Percentiles rank a stretch among this genome's conserved stretches.
Evolutionary conservation across 2,113 vertebrate genomes (phyloP).

Genomic region (Saguinus imperator): DNA sequence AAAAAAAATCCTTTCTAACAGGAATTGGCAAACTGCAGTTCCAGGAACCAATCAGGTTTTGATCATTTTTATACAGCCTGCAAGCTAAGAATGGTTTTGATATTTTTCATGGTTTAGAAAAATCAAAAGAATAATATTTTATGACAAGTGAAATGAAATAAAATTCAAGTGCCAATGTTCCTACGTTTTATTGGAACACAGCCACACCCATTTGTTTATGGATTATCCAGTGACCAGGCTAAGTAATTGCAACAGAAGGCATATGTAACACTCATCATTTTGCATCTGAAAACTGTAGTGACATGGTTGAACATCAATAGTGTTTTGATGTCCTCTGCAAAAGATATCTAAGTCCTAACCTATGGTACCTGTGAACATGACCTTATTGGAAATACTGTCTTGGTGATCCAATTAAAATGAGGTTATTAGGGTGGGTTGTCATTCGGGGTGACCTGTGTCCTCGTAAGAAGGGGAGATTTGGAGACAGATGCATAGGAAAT

Average conservation of each 20-base stretch:
- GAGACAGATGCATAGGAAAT: neutral
- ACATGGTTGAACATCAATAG: neutral
- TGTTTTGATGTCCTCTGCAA: neutral
- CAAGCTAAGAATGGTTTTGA: neutral
- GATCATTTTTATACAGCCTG: neutral
- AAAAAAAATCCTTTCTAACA: neutral
- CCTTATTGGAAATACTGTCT: neutral
- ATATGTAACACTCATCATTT: fast-evolving
- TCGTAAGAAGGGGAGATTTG: neutral
- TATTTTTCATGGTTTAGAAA: slow-evolving; percentile 22
- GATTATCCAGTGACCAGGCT: neutral
- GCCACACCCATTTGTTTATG: neutral
- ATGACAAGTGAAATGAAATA: slow-evolving; percentile 1
- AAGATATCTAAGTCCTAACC: neutral
- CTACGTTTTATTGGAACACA: neutral
- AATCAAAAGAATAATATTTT: neutral
- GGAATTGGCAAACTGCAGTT: neutral
- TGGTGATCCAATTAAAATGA: neutral
- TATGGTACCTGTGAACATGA: neutral
- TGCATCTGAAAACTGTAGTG: neutral
- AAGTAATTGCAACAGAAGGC: neutral
- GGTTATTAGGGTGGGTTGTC: neutral
- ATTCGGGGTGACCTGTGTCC: neutral
- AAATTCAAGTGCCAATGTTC: neutral
- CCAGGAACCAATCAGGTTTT: neutral